Evolutionary conservation across 2,113 vertebrate genomes (phyloP), one percentile per base, ranked within the genome.

Genomic region (Notarius lentiginosus): DNA sequence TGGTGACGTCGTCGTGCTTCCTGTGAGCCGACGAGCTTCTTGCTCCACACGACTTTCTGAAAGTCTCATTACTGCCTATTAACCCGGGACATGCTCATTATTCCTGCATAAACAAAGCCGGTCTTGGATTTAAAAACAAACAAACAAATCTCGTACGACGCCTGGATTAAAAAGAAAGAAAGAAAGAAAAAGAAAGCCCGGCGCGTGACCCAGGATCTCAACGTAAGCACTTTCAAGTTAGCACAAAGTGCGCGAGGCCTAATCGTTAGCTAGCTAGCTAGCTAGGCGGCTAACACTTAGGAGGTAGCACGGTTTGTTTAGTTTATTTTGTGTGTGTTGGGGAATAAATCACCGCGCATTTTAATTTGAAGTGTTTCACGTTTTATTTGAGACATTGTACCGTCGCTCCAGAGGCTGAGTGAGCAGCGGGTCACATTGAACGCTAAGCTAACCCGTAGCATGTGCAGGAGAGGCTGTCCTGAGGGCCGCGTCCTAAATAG

Each of bases 181-280:
- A 56, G 3, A 41, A 41, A 41, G 3, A 41, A 41, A 41, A 41
- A 41, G n/a, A 41, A 41, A 41, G 41, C 41, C 79, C 55, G n/a
- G 79, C 79, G 79, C 27, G 79, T 34, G 58, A 81, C 30, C 60
- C 30, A 65, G 58, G 80, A 82, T 65, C 34, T 65, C 56, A 73
- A 87, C 55, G 86, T 87, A 87, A 73, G 86, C 82, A 72, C 79
- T 47, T 63, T 65, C 84, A 82, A 87, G 49, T 58, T 79, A 81
- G 49, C 88, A 53, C 47, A 76, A 76, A 76, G 73, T 86, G 91
- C 90, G 92, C 90, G 87, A 79, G 76, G 76, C 76, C 76, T 79
- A 56, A 73, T 7, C 20, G 56, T 84, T 91, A 93, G 91, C 90
- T 60, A 83, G 79, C 70, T 84, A 15, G 10, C 22, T 56, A 56